Conservation (phyloP, 2,797 vertebrate genomes). For the Gymnothorax reevesii region DNA sequence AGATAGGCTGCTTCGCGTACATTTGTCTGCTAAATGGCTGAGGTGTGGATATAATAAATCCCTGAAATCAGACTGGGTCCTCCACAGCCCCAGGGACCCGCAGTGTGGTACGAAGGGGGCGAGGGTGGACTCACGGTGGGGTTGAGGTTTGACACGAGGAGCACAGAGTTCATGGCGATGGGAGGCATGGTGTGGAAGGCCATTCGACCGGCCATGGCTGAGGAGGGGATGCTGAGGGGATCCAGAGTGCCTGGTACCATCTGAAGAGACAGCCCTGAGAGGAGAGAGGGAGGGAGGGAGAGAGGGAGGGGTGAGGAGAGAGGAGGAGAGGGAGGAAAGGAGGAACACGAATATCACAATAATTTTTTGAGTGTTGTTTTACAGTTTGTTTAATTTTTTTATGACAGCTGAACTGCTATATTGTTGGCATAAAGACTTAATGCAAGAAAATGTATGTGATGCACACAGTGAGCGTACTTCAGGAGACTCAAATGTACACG, state of each 20-base stretch:
- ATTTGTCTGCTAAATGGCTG: background rate
- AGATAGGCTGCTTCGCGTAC: background rate
- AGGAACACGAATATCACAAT: too few relatives aligned
- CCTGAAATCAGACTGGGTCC: too few relatives aligned
- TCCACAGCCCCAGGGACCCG: background rate
- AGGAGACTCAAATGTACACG: background rate
- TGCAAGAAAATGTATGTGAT: too few relatives aligned
- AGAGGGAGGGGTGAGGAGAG: background rate
- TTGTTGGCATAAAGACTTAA: too few relatives aligned
- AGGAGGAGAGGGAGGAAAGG: background rate
- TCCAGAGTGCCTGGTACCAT: constrained; percentile 64
- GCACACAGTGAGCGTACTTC: too few relatives aligned
- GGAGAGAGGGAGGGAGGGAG: background rate
- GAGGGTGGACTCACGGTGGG: constrained; percentile 72
- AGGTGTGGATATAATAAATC: background rate
- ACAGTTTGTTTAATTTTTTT: too few relatives aligned
- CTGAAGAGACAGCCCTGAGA: constrained; percentile 68
- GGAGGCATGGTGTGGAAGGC: constrained; percentile 57
- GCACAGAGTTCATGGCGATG: constrained; percentile 70
- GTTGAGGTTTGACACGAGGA: constrained; percentile 84
- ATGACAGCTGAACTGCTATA: too few relatives aligned
- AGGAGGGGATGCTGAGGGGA: constrained; percentile 60
- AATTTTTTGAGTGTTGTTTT: too few relatives aligned
- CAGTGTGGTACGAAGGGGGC: background rate
- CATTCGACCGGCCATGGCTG: constrained; percentile 64